Conservation (phyloP, 1,140 invertebrate species). For the Listronotus bonariensis region DNA sequence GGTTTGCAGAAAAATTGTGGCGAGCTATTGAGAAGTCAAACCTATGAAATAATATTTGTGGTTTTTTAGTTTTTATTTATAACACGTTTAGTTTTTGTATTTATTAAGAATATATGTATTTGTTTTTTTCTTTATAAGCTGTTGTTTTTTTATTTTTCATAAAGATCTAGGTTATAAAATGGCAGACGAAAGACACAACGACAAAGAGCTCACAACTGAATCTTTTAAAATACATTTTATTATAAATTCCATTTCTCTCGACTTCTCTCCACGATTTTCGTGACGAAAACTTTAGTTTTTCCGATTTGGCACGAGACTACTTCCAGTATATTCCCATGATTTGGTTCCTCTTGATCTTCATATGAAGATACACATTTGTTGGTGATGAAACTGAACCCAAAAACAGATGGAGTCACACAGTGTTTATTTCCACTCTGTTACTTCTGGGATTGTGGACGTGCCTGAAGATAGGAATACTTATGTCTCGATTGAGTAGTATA, state of each 20-base stretch:
- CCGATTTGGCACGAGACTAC: slow-evolving; percentile 73
- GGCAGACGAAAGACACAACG: too few relatives aligned
- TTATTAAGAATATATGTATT: too few relatives aligned
- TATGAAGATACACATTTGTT: slow-evolving; percentile 86
- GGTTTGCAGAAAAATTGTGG: slow-evolving; percentile 63
- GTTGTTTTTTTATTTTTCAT: slow-evolving; percentile 95
- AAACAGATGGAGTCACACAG: slow-evolving; percentile 85
- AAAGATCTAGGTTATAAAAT: too few relatives aligned
- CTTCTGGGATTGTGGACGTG: slow-evolving; percentile 91
- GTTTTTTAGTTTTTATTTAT: too few relatives aligned
- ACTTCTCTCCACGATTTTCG: slow-evolving; percentile 56
- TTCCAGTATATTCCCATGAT: slow-evolving; percentile 87
- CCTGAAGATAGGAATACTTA: slow-evolving; percentile 94
- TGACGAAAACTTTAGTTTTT: slow-evolving; percentile 71
- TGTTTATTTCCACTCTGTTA: slow-evolving; percentile 86
- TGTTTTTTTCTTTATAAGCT: too few relatives aligned
- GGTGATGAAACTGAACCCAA: slow-evolving; percentile 90
- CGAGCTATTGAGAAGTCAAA: slow-evolving; percentile 44
- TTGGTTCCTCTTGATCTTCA: slow-evolving; percentile 72
- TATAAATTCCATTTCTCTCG: slow-evolving; percentile 5
- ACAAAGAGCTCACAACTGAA: too few relatives aligned
- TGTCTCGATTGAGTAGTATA: too few relatives aligned
- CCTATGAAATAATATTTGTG: slow-evolving; percentile 44
- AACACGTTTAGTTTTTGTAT: too few relatives aligned
- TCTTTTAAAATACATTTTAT: too few relatives aligned